Base-by-base conservation (phyloP, 1,140 invertebrate species). In the Octopus sinensis region DNA sequence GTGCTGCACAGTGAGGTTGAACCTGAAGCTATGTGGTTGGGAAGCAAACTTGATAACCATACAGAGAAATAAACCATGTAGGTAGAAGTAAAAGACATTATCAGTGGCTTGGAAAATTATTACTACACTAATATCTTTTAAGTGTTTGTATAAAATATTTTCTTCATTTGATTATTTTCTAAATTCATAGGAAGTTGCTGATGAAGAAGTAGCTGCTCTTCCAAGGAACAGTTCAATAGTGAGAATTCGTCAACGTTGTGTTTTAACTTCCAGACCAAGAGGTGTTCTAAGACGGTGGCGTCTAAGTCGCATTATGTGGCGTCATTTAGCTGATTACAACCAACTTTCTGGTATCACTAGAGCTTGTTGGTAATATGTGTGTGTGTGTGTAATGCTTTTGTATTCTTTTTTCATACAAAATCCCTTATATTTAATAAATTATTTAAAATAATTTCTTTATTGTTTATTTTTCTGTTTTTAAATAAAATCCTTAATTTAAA, bases 251-350 rank as follows among this genome's bases (percentile, higher is more conserved):
- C 91, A 92, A 51, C 93, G 96, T 52, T 89, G 88, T 86, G 93
- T 94, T 51, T 86, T 98, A 53, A 97, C 96, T 78, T 95, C 93
- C 73, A 93, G 96, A 86, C 93, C 94, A 1, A 90, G 95, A 84
- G 96, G 96, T 83, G 92, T 93, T 82, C 93, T 96, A 0, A 85
- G 90, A 23, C 92, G 93, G 83, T 98, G 95, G 93, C 93, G 96
- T 85, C 86, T 98, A 62, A 97, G 96, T 88, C 92, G 97, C 88
- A 96, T 97, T 85, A 93, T 96, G 52, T 98, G 95, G 91, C 93
- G 96, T 83, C 92, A 96, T 88, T 90, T 97, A 79, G 95, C 95
- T 3, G 97, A 98, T 92, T 95, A 98, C 90, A 98, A 97, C 91
- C 94, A 95, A 91, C 88, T 98, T 17, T 93, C 94, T 75, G 96